Conservation (phyloP, 2,797 vertebrate species). For the Astyanax mexicanus region DNA sequence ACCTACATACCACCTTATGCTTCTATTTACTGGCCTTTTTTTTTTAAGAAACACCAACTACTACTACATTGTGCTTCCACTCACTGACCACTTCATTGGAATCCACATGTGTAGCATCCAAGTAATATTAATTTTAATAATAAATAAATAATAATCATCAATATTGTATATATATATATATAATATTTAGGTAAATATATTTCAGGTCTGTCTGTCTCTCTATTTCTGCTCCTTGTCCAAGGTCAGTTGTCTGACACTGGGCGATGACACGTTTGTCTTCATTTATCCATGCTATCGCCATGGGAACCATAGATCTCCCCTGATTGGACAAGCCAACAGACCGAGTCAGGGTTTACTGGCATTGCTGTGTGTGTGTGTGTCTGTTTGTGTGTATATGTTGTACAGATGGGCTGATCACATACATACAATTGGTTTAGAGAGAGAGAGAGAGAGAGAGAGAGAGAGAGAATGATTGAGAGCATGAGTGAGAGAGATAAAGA, state of each 20-base stretch:
- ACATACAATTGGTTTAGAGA: too few relatives aligned
- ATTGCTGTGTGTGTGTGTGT: background rate
- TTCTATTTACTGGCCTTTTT: too few relatives aligned
- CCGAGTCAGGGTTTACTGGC: background rate
- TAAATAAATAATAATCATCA: too few relatives aligned
- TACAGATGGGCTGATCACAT: background rate
- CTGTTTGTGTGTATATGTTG: background rate
- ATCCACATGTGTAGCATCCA: too few relatives aligned
- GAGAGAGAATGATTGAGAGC: conserved; percentile 3
- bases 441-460: background rate
- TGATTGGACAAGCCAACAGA: background rate
- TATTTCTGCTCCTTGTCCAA: background rate
- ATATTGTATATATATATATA: too few relatives aligned
- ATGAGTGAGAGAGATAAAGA: background rate
- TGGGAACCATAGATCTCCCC: conserved; percentile 14
- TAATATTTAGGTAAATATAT: too few relatives aligned
- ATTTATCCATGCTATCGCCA: conserved; percentile 12
- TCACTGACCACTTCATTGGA: too few relatives aligned
- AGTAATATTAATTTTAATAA: too few relatives aligned
- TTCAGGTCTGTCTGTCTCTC: background rate
- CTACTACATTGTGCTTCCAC: too few relatives aligned
- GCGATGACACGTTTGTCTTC: conserved; percentile 2
- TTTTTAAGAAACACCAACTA: too few relatives aligned
- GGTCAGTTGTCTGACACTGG: background rate
- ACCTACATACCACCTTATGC: too few relatives aligned